Conservation (phyloP, 2,888 invertebrate species). For the Bellardia pandia region DNA sequence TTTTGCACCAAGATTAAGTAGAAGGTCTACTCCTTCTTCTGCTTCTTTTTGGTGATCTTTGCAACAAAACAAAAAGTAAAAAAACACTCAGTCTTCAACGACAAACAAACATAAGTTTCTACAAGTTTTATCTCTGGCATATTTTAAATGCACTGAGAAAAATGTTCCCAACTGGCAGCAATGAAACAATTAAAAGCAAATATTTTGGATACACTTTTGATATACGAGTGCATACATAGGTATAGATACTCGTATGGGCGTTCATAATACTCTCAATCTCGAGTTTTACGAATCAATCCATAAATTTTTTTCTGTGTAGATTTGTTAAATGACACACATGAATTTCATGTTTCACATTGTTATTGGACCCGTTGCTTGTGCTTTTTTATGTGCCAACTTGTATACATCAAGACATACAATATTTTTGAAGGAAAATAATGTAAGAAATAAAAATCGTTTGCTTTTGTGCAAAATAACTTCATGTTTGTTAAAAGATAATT, state of each 20-base stretch:
- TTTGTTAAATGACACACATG: slow-evolving; percentile 65
- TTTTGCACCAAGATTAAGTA: slow-evolving; percentile 70
- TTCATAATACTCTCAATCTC: too few species aligned
- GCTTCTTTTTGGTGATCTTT: slow-evolving; percentile 44
- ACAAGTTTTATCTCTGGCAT: slow-evolving; percentile 64
- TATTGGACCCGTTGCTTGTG: slow-evolving; percentile 55
- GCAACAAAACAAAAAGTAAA: slow-evolving; percentile 4
- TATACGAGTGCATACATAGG: too few species aligned
- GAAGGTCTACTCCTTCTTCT: slow-evolving; percentile 69
- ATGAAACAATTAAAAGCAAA: too few species aligned
- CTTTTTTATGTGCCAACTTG: slow-evolving; percentile 34
- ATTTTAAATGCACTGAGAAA: slow-evolving; percentile 47
- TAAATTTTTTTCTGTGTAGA: slow-evolving; percentile 58
- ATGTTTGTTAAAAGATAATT: slow-evolving; percentile 71
- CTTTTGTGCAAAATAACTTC: slow-evolving; percentile 70
- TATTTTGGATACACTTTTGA: too few species aligned
- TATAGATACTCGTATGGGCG: too few species aligned
- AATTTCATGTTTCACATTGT: slow-evolving; percentile 71
- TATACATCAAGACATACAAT: slow-evolving; percentile 17
- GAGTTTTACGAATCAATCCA: background rate
- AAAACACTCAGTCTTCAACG: slow-evolving; percentile 41
- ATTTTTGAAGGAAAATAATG: slow-evolving; percentile 45
- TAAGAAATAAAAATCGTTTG: slow-evolving; percentile 52
- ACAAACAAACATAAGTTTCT: slow-evolving; percentile 66
- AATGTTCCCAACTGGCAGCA: too few species aligned